Percentiles rank a stretch among this genome's conserved stretches.
Conservation (phyloP, 1,140 invertebrate genomes). For the Limonius californicus region DNA sequence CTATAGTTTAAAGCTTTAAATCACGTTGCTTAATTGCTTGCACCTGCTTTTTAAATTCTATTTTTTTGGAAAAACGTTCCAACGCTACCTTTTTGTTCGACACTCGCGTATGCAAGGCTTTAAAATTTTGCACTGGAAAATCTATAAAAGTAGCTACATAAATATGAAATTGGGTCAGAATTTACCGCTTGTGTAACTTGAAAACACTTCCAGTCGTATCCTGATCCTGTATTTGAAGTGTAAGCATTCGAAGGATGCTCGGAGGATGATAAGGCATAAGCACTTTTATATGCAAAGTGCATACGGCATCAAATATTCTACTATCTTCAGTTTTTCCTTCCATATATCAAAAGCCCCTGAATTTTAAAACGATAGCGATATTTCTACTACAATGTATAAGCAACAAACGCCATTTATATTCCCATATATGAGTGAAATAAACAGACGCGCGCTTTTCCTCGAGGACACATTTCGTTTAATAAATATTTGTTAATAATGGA, state of each 20-base stretch:
- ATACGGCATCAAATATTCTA: neutral
- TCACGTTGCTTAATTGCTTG: neutral
- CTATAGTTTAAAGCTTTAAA: too few relatives aligned
- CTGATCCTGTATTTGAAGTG: neutral
- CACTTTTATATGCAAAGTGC: neutral
- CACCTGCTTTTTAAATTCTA: neutral
- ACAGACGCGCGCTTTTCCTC: neutral
- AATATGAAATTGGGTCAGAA: neutral
- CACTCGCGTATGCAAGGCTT: too few relatives aligned
- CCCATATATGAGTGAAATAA: neutral
- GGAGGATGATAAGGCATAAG: neutral
- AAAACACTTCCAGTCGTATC: neutral
- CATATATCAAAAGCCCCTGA: neutral
- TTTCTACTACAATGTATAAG: neutral
- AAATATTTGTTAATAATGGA: slow-evolving; percentile 11
- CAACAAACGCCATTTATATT: too few relatives aligned
- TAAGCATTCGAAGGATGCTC: slow-evolving; percentile 1
- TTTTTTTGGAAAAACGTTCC: too few relatives aligned
- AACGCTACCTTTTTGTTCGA: too few relatives aligned
- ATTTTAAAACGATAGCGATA: neutral
- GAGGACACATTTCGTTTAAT: neutral
- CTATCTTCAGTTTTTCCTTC: neutral
- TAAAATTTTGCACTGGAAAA: neutral
- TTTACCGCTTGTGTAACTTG: neutral
- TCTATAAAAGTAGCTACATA: neutral